Evolutionary conservation across 2,113 vertebrate species (phyloP).

Genomic region (Beaufortia kweichowensis): DNA sequence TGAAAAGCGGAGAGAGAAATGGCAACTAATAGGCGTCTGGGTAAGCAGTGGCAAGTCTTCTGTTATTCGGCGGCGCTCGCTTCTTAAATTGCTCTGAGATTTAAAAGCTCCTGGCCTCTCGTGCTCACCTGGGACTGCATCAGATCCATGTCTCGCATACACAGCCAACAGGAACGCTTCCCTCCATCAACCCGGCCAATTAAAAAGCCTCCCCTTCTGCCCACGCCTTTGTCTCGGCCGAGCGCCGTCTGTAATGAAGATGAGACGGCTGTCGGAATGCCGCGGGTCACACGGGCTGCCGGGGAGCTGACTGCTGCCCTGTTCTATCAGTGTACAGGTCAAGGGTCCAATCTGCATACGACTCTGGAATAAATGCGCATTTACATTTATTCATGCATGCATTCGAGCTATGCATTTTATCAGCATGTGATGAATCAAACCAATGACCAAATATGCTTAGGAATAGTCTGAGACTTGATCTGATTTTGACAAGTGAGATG

Average conservation of each 20-base stretch:
- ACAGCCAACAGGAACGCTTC: conserved; percentile 69
- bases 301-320: not conserved
- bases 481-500: too few relatives aligned
- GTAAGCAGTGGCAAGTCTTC: conserved; percentile 58
- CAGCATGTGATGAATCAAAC: too few relatives aligned
- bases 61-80: conserved; percentile 62
- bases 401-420: too few relatives aligned
- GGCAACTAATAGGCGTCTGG: conserved; percentile 64
- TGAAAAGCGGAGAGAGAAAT: conserved; percentile 46
- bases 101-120: conserved; percentile 65
- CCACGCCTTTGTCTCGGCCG: conserved; percentile 55
- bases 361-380: not conserved
- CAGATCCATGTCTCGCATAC: conserved; percentile 70
- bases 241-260: conserved; percentile 65
- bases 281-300: not conserved
- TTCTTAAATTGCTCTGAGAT: conserved; percentile 77
- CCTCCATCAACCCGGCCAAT: conserved; percentile 74
- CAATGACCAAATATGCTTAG: too few relatives aligned
- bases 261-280: conserved; percentile 27
- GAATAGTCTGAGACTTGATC: too few relatives aligned
- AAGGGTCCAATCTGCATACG: not conserved
- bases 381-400: too few relatives aligned
- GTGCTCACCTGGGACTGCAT: conserved; percentile 72
- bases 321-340: conserved; percentile 23
- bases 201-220: conserved; percentile 66